Evolutionary conservation across 2,888 invertebrate genomes (phyloP).

Genomic region (Hybos culiciformis): DNA sequence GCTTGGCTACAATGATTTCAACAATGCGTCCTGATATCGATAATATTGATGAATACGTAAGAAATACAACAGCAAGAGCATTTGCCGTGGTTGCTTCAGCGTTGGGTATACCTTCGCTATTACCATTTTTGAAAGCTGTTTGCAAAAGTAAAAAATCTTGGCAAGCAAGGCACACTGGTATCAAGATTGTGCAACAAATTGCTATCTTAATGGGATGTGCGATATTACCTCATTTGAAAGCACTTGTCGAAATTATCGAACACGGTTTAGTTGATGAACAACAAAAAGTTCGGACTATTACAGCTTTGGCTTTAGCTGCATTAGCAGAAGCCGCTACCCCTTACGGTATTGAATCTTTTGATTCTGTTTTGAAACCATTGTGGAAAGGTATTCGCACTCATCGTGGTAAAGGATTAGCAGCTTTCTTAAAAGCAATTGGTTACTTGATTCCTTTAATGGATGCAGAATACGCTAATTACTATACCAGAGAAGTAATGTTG

Average conservation of each 20-base stretch:
- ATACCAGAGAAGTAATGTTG: conserved; percentile 85
- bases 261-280: conserved; percentile 97
- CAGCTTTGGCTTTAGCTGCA: conserved; percentile 94
- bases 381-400: conserved; percentile 98
- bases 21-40: conserved; percentile 99
- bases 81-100: conserved; percentile 99
- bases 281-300: conserved; percentile 95
- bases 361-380: conserved; percentile 95
- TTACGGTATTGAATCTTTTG: conserved; percentile 99
- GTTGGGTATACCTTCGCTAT: conserved; percentile 85
- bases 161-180: conserved; percentile 97
- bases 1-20: conserved; percentile 98
- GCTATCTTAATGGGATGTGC: conserved; percentile 99
- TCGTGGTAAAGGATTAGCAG: conserved; percentile 86
- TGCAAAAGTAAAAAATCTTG: conserved; percentile 99
- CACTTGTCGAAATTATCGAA: conserved; percentile 97
- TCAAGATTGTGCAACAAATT: conserved; percentile 99
- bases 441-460: conserved; percentile 99
- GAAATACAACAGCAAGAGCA: conserved; percentile 97
- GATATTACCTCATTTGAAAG: conserved; percentile 93
- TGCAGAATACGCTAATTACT: conserved; percentile 98
- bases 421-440: conserved; percentile 98
- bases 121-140: conserved; percentile 97
- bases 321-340: conserved; percentile 98
- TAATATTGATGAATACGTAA: conserved; percentile 97